Conservation (phyloP, 1,140 invertebrate species). For the Ceratina australensis region DNA sequence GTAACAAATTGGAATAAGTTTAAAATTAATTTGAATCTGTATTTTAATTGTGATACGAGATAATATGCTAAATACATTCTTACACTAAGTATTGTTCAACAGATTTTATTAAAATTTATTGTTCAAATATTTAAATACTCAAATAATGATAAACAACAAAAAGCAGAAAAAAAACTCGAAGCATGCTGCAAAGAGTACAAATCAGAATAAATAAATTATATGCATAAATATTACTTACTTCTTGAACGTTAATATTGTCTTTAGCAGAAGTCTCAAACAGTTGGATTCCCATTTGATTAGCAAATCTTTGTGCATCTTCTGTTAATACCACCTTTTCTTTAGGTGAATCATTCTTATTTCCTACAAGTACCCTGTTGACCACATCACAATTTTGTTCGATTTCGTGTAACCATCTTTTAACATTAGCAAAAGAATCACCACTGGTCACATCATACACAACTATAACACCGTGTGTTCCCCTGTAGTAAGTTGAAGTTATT, state of each 20-base stretch:
- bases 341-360: slow-evolving; percentile 99
- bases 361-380: slow-evolving; percentile 99
- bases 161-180: too few relatives aligned
- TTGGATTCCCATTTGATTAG: slow-evolving; percentile 97
- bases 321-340: slow-evolving; percentile 98
- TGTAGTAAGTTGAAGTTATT: slow-evolving; percentile 97
- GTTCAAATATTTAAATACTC: too few relatives aligned
- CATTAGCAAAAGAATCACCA: slow-evolving; percentile 99
- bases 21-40: neutral
- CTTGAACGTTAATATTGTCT: slow-evolving; percentile 99
- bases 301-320: slow-evolving; percentile 98
- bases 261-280: slow-evolving; percentile 99
- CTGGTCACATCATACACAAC: slow-evolving; percentile 99
- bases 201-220: too few relatives aligned
- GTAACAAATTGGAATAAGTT: slow-evolving; percentile 40
- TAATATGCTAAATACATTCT: neutral
- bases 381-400: slow-evolving; percentile 99
- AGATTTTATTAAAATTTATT: too few relatives aligned
- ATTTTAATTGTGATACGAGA: neutral
- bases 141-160: too few relatives aligned
- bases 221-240: slow-evolving; percentile 82
- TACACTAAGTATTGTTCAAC: neutral
- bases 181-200: too few relatives aligned
- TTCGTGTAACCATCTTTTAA: slow-evolving; percentile 98
- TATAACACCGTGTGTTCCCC: slow-evolving; percentile 99